These are phyloP conservation scores for Aproaerema taeniolella DNA, from an alignment of 2,888 invertebrate species.

Conservation along the genomic window DNA sequence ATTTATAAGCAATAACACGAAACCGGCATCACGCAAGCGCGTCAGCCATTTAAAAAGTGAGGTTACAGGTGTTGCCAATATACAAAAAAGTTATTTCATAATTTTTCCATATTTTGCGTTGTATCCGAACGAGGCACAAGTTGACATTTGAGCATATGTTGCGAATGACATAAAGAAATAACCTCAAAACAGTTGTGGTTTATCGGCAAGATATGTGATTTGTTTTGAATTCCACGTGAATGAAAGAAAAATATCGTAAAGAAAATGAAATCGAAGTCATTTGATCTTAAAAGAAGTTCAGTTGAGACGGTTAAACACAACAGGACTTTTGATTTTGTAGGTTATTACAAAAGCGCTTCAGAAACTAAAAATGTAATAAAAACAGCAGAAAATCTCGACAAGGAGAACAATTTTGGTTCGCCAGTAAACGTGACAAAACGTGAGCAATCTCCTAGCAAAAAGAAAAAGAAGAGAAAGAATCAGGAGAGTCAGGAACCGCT, in stretches of 20 bases:
- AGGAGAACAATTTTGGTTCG: conserved; percentile 19
- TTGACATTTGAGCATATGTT: no score
- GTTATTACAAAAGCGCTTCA: conserved; percentile 43
- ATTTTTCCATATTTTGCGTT: no score
- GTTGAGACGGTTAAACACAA: conserved; percentile 29
- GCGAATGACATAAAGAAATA: conserved; percentile 1
- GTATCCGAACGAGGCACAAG: not conserved
- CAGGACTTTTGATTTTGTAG: conserved; percentile 46
- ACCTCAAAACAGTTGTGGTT: conserved; percentile 17
- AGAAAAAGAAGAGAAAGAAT: conserved; percentile 33
- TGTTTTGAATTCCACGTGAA: conserved; percentile 14
- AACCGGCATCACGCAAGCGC: conserved; percentile 77
- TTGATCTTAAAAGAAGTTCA: conserved; percentile 28
- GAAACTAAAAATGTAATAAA: conserved; percentile 35
- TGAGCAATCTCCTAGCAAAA: conserved; percentile 33
- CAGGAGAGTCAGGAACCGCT: no score
- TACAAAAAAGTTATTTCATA: no score
- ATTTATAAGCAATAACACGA: conserved; percentile 63
- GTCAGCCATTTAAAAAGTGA: conserved; percentile 64
- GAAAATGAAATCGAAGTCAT: conserved; percentile 46
- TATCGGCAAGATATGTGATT: conserved; percentile 23
- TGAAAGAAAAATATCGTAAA: conserved; percentile 15
- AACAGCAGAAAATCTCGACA: conserved; percentile 23
- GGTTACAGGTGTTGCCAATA: conserved; percentile 42
- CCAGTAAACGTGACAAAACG: conserved; percentile 24